Percentiles rank a stretch among this genome's conserved stretches.
Evolutionary conservation across 1,140 invertebrate species (phyloP).

Genomic region (Bombus superbus): DNA sequence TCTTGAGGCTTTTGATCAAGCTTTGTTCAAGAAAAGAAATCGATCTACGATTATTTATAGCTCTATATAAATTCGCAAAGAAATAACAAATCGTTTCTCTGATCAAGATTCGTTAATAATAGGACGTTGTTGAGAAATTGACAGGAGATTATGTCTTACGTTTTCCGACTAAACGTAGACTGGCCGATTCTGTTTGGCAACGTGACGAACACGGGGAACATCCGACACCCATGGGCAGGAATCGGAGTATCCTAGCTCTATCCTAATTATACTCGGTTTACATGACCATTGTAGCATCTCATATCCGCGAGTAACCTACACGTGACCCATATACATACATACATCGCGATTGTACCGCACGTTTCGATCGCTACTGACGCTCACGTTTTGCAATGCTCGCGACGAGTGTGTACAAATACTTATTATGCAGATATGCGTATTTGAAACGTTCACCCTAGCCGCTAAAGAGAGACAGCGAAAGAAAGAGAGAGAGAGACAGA

Average conservation of each 20-base stretch:
- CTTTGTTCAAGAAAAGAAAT: no score
- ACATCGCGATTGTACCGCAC: constrained; percentile 47
- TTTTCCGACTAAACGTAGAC: not conserved
- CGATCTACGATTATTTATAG: no score
- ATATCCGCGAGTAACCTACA: constrained; percentile 62
- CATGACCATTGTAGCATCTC: constrained; percentile 61
- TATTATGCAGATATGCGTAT: constrained; percentile 37
- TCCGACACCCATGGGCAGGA: constrained; percentile 49
- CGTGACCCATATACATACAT: constrained; percentile 55
- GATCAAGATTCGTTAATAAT: not conserved
- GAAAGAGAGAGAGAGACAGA: not conserved
- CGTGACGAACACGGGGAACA: constrained; percentile 62
- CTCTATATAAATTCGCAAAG: no score
- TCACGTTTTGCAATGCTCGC: constrained; percentile 42
- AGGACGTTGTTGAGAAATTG: not conserved
- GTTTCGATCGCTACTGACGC: constrained; percentile 48
- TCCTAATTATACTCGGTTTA: constrained; percentile 66
- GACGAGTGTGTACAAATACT: constrained; percentile 61
- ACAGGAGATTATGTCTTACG: not conserved
- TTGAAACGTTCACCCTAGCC: constrained; percentile 47
- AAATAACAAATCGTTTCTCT: not conserved
- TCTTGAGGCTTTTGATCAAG: no score
- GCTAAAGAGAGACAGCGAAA: constrained; percentile 20
- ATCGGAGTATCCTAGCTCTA: constrained; percentile 64
- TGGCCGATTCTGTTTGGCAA: not conserved